A percentile compares a stretch with the other conserved stretches of the same genome.
These are phyloP conservation scores for Selenia dentaria DNA, from an alignment of 2,888 invertebrate genomes.

Conservation along the genomic window DNA sequence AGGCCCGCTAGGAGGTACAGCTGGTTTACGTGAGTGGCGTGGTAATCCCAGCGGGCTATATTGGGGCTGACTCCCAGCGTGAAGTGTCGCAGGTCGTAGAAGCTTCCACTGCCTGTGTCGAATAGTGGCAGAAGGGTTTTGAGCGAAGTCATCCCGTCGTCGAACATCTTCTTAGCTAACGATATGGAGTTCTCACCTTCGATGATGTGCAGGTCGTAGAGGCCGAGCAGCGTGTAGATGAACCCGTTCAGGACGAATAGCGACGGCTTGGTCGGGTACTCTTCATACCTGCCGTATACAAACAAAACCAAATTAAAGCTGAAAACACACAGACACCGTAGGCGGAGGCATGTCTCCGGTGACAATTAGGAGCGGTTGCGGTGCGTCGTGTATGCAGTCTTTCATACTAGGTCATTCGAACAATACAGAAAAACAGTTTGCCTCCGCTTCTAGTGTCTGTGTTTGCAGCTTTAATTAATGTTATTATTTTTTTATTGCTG, in stretches of 20 bases:
- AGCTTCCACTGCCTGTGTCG: slow-evolving; percentile 97
- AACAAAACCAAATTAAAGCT: no score
- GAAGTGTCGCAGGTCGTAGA: slow-evolving; percentile 98
- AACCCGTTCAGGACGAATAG: slow-evolving; percentile 99
- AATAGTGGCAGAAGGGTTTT: slow-evolving; percentile 95
- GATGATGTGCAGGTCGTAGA: slow-evolving; percentile 96
- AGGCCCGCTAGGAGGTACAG: slow-evolving; percentile 94
- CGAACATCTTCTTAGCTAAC: slow-evolving; percentile 90
- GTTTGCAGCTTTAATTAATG: no score
- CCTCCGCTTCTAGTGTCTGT: no score
- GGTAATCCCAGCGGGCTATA: slow-evolving; percentile 99
- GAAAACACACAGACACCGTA: no score
- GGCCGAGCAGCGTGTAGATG: slow-evolving; percentile 97
- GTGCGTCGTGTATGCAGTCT: no score
- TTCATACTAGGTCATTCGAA: no score
- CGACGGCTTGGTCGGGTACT: slow-evolving; percentile 98
- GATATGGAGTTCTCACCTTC: slow-evolving; percentile 88
- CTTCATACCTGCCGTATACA: slow-evolving; percentile 92
- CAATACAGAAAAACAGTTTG: no score
- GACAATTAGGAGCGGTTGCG: no score
- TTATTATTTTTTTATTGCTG: no score
- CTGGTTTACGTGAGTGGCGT: slow-evolving; percentile 99
- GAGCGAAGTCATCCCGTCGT: slow-evolving; percentile 94
- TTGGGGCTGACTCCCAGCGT: slow-evolving; percentile 96
- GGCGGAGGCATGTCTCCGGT: no score